Base-by-base conservation (phyloP, 2,113 vertebrate genomes). In the Eidolon helvum region DNA sequence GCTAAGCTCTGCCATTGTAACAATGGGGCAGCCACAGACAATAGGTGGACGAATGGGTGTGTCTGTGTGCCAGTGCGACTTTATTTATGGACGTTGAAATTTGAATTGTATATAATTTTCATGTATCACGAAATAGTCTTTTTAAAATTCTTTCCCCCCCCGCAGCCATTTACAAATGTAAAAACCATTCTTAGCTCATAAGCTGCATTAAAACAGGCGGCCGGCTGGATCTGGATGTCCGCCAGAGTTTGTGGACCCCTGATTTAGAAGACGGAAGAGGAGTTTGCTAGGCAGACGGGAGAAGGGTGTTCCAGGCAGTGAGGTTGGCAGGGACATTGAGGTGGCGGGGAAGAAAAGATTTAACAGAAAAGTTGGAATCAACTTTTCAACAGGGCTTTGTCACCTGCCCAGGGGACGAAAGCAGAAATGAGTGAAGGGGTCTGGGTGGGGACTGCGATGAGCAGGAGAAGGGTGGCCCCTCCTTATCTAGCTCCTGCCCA, bases 161-260 rank as follows among this genome's bases (percentile, higher is more conserved):
- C 7, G n/a, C 26, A 53, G 43, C 24, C 85, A 77, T 50, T 87
- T 50, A 86, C 88, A 92, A 69, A 89, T 63, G 74, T 53, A 79
- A 91, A 93, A 92, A 48, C 83, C 94, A 55, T 94, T 92, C 57
- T 90, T 83, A 84, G 94, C 78, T 93, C 55, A 30, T 61, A 95
- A 45, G 77, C 63, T 74, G 38, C 21, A 68, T 2, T 22, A 40
- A 93, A 69, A 28, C 48, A 22, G 83, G 71, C 19, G 0, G n/a
- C 3, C 4, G 88, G 45, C 84, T 8, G 45, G 40, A 55, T 61
- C 65, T 75, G 59, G 48, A 85, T 87, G 69, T 48, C 2, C 11
- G 55, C 69, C 1, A 10, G 33, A 71, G 87, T 85, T 43, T 53
- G 45, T 30, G 0, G 48, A 83, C 92, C 74, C 61, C 74, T 72